Evolutionary conservation across 2,113 vertebrate genomes (phyloP).

Genomic region (Siniperca knerii): DNA sequence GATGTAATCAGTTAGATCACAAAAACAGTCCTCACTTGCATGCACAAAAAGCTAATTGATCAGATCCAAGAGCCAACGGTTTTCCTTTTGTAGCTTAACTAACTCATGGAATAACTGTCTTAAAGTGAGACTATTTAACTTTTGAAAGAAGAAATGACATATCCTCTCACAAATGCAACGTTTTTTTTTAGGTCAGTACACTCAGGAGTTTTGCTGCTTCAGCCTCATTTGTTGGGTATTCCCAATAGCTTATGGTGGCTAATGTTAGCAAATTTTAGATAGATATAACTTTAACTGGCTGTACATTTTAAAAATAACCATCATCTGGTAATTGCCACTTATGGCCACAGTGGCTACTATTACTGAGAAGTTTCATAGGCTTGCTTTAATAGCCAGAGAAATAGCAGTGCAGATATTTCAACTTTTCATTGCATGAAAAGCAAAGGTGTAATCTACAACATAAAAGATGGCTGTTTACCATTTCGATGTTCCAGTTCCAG

Average conservation of each 20-base stretch:
- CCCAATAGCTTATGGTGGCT: neutral
- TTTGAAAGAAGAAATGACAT: neutral
- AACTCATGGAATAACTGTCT: neutral
- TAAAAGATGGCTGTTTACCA: neutral
- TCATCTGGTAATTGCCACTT: no score
- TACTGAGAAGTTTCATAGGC: no score
- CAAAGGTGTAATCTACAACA: neutral
- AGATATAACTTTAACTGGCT: neutral
- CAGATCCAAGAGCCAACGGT: no score
- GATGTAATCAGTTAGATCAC: no score
- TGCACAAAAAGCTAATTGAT: no score
- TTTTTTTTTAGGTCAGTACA: no score
- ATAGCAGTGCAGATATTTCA: neutral
- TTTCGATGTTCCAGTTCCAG: neutral
- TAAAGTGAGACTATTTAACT: neutral
- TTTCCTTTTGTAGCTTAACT: no score
- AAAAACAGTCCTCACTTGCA: no score
- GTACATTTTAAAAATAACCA: no score
- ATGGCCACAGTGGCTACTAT: no score
- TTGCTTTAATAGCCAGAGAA: neutral
- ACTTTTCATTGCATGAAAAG: neutral
- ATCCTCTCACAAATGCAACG: neutral
- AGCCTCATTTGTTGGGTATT: no score
- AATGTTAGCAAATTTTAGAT: neutral
- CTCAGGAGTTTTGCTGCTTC: no score